A percentile compares a stretch with the other conserved stretches of the same genome.
These are phyloP conservation scores for Drosophila equinoxialis DNA, from an alignment of 1,140 invertebrate genomes.

Conservation along the genomic window DNA sequence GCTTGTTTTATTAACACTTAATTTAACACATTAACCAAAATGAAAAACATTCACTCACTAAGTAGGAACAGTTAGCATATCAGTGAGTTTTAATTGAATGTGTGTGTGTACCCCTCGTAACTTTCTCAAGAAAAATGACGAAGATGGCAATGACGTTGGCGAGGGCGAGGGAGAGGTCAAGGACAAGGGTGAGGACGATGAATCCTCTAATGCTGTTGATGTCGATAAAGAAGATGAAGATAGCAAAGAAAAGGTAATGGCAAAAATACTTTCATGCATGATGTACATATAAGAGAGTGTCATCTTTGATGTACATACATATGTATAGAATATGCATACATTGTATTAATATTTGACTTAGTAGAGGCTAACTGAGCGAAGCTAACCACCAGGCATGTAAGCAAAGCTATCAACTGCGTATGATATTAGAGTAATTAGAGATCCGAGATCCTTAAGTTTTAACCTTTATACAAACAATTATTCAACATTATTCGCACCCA, in stretches of 20 bases:
- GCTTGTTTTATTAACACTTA: slow-evolving; percentile 65
- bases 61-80: neutral
- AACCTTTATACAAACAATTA: slow-evolving; percentile 56
- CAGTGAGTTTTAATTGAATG: slow-evolving; percentile 26
- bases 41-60: neutral
- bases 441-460: slow-evolving; percentile 23
- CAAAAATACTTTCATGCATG: slow-evolving; percentile 38
- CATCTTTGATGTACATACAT: neutral
- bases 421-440: slow-evolving; percentile 16
- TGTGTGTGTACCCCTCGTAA: slow-evolving; percentile 13
- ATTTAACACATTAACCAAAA: slow-evolving; percentile 29
- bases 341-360: slow-evolving; percentile 35
- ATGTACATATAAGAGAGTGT: slow-evolving; percentile 28
- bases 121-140: slow-evolving; percentile 47
- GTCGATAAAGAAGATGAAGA: slow-evolving; percentile 35
- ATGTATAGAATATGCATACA: neutral
- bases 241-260: slow-evolving; percentile 65
- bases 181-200: slow-evolving; percentile 33
- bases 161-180: slow-evolving; percentile 51
- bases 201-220: neutral
- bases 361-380: slow-evolving; percentile 29
- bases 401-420: slow-evolving; percentile 14
- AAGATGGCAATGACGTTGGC: slow-evolving; percentile 28
- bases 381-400: slow-evolving; percentile 55
- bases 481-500: slow-evolving; percentile 14